Evolutionary conservation across 2,888 invertebrate genomes (phyloP), one percentile per base, ranked within the genome.

Genomic region (Lasius fuliginosus): DNA sequence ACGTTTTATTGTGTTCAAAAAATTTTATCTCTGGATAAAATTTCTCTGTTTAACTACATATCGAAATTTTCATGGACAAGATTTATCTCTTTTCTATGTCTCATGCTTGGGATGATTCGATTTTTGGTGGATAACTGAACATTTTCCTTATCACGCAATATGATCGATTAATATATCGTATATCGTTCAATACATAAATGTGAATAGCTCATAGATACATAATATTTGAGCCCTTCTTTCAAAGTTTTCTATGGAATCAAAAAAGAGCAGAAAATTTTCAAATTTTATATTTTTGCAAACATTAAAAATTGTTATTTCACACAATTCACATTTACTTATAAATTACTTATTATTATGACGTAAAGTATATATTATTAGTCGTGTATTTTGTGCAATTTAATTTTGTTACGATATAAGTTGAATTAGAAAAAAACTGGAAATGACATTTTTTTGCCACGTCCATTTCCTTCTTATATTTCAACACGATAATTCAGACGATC

Each of bases 81-180:
- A 15, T 12, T 11, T 40, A 30, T 60, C 23, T 58, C 12, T 6
- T 27, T 23, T 60, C 33, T 36, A 8, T 64, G 5, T 71, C 23
- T 18, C 1, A 30, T 42, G 18, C 56, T 42, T 68, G 12, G 40
- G 56, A 11, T 46, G 11, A 40, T 11, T 71, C 9, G 30, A 68
- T 33, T 58, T 69, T 69, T 76, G 0, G 33, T 23, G 23, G 27
- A 15, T 71, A 23, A 60, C 27, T 71, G 71, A 79, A 71, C 71
- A 33, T 33, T 79, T 79, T 23, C 42, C 6, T 69, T 46, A 33
- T 3, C 40, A 30, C 5, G n/a, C 3, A 6, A 27, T n/a, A 30
- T 40, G 23, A 6, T 69, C 1, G 1, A 36, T 74, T 58, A 58
- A 49, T 62, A 36, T 62, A 9, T 18, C 36, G 27, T 53, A 23